Percentiles rank a stretch among this genome's conserved stretches.
Conservation (phyloP, 2,113 vertebrate species). For the Pseudorectes ferrugineus region DNA sequence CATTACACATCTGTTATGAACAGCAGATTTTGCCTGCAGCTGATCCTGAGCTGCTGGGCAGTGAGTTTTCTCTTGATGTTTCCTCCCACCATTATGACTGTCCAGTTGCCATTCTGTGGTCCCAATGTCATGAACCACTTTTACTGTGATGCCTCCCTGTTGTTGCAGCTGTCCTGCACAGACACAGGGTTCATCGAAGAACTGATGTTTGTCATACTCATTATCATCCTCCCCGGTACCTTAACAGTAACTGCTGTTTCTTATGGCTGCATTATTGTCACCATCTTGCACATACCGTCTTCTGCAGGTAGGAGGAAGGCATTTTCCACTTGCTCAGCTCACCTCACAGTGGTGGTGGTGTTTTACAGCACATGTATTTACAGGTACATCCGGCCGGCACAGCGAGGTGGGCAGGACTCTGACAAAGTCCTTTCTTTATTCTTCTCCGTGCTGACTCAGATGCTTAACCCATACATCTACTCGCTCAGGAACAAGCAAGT, state of each 20-base stretch:
- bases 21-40: neutral
- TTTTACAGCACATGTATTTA: constrained; percentile 54
- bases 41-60: neutral
- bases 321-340: constrained; percentile 60
- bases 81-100: neutral
- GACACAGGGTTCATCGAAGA: neutral
- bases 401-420: neutral
- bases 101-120: constrained; percentile 7
- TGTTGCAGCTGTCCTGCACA: neutral
- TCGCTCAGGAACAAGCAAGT: neutral
- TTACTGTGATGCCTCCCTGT: neutral
- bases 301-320: neutral
- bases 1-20: constrained; percentile 2
- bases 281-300: constrained; percentile 20
- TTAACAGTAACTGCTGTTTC: neutral
- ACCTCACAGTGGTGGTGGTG: constrained; percentile 9
- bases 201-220: neutral
- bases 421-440: constrained; percentile 45
- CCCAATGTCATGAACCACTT: constrained; percentile 30
- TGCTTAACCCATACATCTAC: constrained; percentile 34
- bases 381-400: constrained; percentile 18
- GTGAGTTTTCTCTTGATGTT: neutral
- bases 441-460: constrained; percentile 49
- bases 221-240: neutral
- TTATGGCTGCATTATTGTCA: constrained; percentile 16